Conservation (phyloP, 2,888 invertebrate genomes). For the Erannis defoliaria region DNA sequence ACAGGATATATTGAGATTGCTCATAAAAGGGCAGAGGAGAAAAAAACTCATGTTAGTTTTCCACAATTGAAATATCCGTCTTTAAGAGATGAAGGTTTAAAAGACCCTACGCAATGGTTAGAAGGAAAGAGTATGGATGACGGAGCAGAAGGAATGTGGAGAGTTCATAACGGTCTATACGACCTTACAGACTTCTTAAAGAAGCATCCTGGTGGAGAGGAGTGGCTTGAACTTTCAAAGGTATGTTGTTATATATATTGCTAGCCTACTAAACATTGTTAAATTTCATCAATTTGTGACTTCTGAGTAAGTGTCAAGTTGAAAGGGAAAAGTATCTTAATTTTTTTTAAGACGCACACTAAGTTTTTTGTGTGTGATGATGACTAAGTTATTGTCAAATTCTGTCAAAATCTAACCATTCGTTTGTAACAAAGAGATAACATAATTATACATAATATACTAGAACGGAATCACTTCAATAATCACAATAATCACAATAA, state of each 20-base stretch:
- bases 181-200: conserved; percentile 93
- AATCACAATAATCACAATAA: no score
- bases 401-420: no score
- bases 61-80: conserved; percentile 83
- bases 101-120: conserved; percentile 86
- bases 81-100: conserved; percentile 69
- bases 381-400: no score
- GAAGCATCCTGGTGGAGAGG: conserved; percentile 94
- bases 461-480: no score
- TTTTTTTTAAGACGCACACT: no score
- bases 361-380: no score
- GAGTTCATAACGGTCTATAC: conserved; percentile 92
- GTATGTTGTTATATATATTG: conserved; percentile 63
- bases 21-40: conserved; percentile 60
- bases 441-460: no score
- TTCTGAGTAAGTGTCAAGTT: no score
- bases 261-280: not conserved
- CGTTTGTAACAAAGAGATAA: no score
- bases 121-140: conserved; percentile 89
- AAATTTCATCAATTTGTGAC: no score
- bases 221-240: conserved; percentile 90
- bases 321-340: no score
- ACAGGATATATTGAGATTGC: conserved; percentile 53
- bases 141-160: conserved; percentile 92
- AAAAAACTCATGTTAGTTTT: conserved; percentile 73